Base-by-base conservation (phyloP, 2,888 invertebrate species). In the Drosophila putrida region DNA sequence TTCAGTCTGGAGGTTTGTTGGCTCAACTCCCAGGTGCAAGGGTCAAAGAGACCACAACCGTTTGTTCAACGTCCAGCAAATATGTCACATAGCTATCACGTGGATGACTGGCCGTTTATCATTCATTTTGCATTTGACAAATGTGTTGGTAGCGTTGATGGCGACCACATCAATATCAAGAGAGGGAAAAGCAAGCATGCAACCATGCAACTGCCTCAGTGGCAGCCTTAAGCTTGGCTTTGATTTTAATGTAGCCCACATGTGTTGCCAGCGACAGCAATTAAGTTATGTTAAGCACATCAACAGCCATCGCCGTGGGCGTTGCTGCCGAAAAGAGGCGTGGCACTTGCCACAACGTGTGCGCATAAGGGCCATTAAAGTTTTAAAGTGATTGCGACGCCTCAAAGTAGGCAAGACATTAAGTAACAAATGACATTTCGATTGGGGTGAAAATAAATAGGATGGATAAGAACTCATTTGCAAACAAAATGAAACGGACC, bases 401-500 rank as follows among this genome's bases (percentile, higher is more conserved):
- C 25, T 13, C 31, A 36, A 57, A 68, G 59, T 54, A 59, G 61
- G 58, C 67, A 51, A 15, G 44, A 43, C 62, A 60, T 44, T 46
- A 31, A 33, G 36, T 69, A 53, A 69, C 47, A 81, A 87, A 81
- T 84, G 78, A 31, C 65, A 60, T 55, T 76, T 71, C 71, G 81
- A 86, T 88, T 80, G 81, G 47, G 62, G 50, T 51, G 70, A 71
- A 78, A 71, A 84, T 65, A 81, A 78, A 82, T 62, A 20, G 64
- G 39, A 76, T 82, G 75, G 64, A 85, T 84, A 69, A 68, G 59
- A 87, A 70, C 84, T 73, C 78, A 84, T 87, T 87, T 84, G 75
- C 86, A 58, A 82, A 66, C 39, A 46, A 54, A 77, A 51, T 28
- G 55, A 33, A 50, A 57, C 9, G 4, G 49, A 28, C 13, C 25